Evolutionary conservation across 2,888 invertebrate species (phyloP), one percentile per base, ranked within the genome.

Genomic region (Syrphus vitripennis): DNA sequence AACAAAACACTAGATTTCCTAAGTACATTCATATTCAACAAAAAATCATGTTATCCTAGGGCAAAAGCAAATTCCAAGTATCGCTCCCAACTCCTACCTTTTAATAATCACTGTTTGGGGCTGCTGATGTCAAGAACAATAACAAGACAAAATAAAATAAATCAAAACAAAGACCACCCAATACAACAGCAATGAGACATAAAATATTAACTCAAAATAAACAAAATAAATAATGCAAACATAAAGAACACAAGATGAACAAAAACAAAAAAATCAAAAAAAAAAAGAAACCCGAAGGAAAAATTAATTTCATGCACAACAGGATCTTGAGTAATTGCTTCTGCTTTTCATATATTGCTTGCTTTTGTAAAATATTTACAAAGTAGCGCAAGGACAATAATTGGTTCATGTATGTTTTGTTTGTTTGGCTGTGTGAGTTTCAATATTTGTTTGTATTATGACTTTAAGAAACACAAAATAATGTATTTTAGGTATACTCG

Each of bases 231-330:
- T 71, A 42, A 45, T n/a, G 29, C 10, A 37, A 45, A 83, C 34
- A 37, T 70, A 65, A 78, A 50, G 21, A 55, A 63, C 1, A 9
- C 10, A 5, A 48, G 45, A 48, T 4, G 21, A 50, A 75, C 14
- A 4, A 34, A 21, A 37, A 48, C n/a, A n/a, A n/a, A n/a, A n/a
- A n/a, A n/a, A n/a, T n/a, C n/a, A n/a, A n/a, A n/a, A n/a, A n/a
- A n/a, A 12, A 53, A 59, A 31, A 67, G 42, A 77, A 79, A 70
- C 63, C 63, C 74, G 71, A 80, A 76, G 76, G 81, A 86, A 82
- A 86, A 86, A 86, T 86, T 82, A 82, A 86, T 78, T 86, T 86
- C 82, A 82, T 86, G 86, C 86, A 77, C 72, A 86, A 86, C 86
- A 86, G 82, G 77, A 86, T 86, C 81, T 82, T 78, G 82, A 86